Conservation (phyloP, 2,888 invertebrate genomes). For the Dicranocentrus wangi region DNA sequence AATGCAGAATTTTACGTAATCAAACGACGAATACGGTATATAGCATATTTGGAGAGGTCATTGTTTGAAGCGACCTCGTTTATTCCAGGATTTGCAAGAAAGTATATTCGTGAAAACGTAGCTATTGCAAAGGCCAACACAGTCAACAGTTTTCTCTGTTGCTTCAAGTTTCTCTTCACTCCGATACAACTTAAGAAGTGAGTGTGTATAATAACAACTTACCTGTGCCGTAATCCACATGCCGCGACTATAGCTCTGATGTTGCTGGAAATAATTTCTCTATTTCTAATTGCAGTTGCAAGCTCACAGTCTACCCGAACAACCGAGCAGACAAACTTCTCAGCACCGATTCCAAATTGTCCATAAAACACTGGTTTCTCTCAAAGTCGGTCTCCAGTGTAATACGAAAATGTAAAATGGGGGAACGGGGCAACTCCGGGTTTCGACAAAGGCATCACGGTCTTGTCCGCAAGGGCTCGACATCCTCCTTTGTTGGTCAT, state of each 20-base stretch:
- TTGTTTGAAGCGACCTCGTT: conserved; percentile 55
- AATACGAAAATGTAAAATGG: conserved; percentile 25
- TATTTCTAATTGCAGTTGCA: too few relatives aligned
- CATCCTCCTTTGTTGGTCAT: conserved; percentile 34
- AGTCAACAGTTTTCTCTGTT: conserved; percentile 31
- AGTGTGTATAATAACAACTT: neutral
- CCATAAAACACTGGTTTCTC: conserved; percentile 60
- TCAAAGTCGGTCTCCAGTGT: conserved; percentile 29
- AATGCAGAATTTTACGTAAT: conserved; percentile 68
- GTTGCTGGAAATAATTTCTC: too few relatives aligned
- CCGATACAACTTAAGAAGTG: conserved; percentile 41
- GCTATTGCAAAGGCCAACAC: conserved; percentile 30
- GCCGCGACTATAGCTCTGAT: too few relatives aligned
- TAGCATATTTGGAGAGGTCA: conserved; percentile 64
- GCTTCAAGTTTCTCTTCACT: conserved; percentile 23
- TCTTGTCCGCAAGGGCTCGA: conserved; percentile 30
- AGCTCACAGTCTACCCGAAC: conserved; percentile 49
- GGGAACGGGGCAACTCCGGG: conserved; percentile 6
- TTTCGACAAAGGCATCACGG: conserved; percentile 40
- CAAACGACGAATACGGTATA: conserved; percentile 63
- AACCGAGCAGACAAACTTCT: conserved; percentile 40
- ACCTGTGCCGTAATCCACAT: too few relatives aligned
- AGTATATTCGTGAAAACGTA: conserved; percentile 55
- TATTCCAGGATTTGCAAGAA: conserved; percentile 39
- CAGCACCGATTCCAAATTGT: conserved; percentile 58